Percentiles rank a stretch among this genome's conserved stretches.
These are phyloP conservation scores for Hippopotamyrus pictus DNA, from an alignment of 2,797 vertebrate species.

Conservation along the genomic window DNA sequence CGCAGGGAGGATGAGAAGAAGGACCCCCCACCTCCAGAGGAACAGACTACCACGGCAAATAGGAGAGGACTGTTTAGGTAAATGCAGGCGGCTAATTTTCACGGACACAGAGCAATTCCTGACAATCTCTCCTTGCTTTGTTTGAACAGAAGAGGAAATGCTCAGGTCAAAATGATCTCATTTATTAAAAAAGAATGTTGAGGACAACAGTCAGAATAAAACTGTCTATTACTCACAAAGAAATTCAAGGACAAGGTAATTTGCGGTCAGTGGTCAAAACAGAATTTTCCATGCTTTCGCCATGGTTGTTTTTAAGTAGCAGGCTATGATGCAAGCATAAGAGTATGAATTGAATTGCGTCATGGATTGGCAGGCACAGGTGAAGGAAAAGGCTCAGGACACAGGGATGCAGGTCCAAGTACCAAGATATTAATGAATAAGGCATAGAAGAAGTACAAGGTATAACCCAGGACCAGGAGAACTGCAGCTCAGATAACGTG, in stretches of 20 bases:
- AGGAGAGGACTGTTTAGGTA: constrained; percentile 33
- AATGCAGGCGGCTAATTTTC: neutral
- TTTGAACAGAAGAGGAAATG: neutral
- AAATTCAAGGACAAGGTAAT: neutral
- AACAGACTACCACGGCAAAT: constrained; percentile 27
- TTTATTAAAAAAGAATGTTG: neutral
- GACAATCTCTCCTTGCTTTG: neutral
- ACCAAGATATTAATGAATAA: neutral
- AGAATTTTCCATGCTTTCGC: neutral
- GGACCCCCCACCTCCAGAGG: neutral
- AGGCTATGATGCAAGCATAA: neutral
- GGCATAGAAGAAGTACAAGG: neutral
- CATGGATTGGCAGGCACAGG: neutral
- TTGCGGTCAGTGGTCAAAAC: neutral
- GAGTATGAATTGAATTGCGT: neutral
- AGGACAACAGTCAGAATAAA: neutral
- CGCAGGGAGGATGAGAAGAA: constrained; percentile 31
- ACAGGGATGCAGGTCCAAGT: neutral
- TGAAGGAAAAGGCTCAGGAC: neutral
- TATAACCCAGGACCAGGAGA: neutral
- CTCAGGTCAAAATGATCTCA: neutral
- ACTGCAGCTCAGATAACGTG: neutral
- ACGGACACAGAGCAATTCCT: neutral
- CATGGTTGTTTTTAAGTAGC: neutral
- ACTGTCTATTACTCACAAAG: neutral